A percentile compares a stretch with the other conserved stretches of the same genome.
phyloP scores from a whole-genome alignment of 2,797 vertebrate genomes.

The Megalops cyprinoides region DNA sequence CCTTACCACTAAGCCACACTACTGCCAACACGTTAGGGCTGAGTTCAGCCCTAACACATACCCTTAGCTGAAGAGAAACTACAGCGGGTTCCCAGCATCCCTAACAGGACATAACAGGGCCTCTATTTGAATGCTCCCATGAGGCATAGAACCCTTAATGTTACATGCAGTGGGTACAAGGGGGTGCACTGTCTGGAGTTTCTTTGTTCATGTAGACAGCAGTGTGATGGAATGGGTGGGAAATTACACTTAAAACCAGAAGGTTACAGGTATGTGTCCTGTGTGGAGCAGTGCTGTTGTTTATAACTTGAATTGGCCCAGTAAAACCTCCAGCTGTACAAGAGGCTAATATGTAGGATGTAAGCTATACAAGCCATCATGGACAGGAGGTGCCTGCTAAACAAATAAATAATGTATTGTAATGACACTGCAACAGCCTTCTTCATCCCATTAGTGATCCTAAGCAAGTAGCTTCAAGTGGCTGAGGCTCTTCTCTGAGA shows the following conservation, averaged over 20 bases:
- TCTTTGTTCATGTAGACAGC: not conserved
- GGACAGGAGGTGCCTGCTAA: not conserved
- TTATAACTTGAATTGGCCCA: too few species aligned
- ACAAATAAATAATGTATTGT: conserved; percentile 15
- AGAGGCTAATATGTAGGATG: not conserved
- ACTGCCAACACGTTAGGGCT: too few species aligned
- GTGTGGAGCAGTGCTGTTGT: not conserved
- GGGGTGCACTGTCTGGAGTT: too few species aligned
- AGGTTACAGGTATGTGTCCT: not conserved
- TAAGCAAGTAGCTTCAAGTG: not conserved
- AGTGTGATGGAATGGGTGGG: not conserved
- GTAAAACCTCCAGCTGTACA: too few species aligned
- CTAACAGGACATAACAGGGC: not conserved
- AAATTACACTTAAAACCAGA: not conserved
- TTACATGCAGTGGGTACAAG: conserved; percentile 61
- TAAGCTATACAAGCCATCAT: not conserved
- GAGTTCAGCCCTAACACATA: not conserved
- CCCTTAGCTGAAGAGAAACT: not conserved
- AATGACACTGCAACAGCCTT: conserved; percentile 14
- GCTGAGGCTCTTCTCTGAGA: not conserved
- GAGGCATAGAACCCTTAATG: conserved; percentile 66
- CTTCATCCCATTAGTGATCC: conserved; percentile 7
- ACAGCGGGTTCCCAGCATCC: not conserved
- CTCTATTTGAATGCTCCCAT: conserved; percentile 62
- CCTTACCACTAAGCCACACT: too few species aligned